Evolutionary conservation across 1,140 invertebrate genomes (phyloP), one percentile per base, ranked within the genome.

Genomic region (Ylistrum balloti): DNA sequence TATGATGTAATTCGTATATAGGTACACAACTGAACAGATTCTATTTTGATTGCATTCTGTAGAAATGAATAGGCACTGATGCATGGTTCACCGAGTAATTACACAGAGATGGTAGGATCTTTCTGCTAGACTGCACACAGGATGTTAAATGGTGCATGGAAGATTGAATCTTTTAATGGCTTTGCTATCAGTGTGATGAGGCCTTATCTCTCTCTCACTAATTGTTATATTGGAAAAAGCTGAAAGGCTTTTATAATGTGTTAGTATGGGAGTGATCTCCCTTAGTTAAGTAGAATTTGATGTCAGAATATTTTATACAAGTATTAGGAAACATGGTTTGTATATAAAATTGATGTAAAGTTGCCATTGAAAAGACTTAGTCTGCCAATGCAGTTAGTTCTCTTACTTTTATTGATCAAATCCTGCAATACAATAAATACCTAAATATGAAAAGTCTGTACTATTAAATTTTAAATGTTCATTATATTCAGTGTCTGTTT

Each of bases 131-230:
- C n/a, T 28, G 56, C 1, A 74, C 56, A 74, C 22, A 74, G 56
- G 56, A 74, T 74, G 56, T 74, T 28, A 28, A 74, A 74, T 74
- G 56, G 56, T 74, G 22, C 56, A 74, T 74, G 56, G 56, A 74
- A 74, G 56, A 74, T 74, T 74, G 56, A 74, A 74, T 74, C 56
- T 74, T 74, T 74, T 74, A 74, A 74, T 74, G 56, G n/a, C 17
- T 74, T 74, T 28, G 3, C 56, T 74, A 74, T 74, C 56, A 28
- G 56, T 74, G 22, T 74, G 56, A n/a, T 74, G 56, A 74, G 13
- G 56, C 56, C 56, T 28, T 74, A 74, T 74, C 56, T 28, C 22
- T 74, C 56, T 74, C 11, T 1, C n/a, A 74, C 56, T 74, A 74
- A 74, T 74, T 74, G 56, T 74, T 74, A 28, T 74, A 74, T 74